Conservation (phyloP, 2,797 vertebrate genomes). For the Dendrocincla tyrannina region DNA sequence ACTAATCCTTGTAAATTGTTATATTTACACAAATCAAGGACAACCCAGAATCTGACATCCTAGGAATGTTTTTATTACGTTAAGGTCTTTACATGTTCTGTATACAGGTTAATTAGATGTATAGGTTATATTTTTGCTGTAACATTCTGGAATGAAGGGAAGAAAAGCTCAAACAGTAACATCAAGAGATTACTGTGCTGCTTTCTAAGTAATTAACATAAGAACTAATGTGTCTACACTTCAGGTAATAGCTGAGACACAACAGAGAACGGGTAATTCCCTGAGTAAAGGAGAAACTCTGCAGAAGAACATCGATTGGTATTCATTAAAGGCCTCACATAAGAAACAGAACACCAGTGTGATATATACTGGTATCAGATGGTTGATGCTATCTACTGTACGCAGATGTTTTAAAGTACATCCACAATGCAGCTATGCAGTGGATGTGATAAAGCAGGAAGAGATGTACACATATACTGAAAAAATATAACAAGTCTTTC, state of each 20-base stretch:
- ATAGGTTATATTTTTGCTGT: not conserved
- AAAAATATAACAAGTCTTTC: not conserved
- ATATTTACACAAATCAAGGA: not conserved
- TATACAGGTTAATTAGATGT: not conserved
- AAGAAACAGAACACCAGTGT: not conserved
- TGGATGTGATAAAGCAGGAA: not conserved
- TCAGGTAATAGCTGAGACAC: not conserved
- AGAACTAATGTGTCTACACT: not conserved
- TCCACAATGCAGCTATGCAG: not conserved
- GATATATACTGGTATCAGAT: not conserved
- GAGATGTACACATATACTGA: not conserved
- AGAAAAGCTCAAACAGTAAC: not conserved
- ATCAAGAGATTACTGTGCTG: not conserved
- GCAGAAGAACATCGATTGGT: not conserved
- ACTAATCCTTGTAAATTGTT: not conserved
- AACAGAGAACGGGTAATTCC: not conserved
- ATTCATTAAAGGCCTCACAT: not conserved
- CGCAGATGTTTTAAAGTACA: accelerated
- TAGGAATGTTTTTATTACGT: not conserved
- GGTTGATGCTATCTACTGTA: not conserved
- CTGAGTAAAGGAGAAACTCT: not conserved
- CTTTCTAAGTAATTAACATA: not conserved
- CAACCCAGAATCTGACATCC: not conserved
- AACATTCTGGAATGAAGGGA: not conserved
- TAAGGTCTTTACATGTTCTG: not conserved